Evolutionary conservation across 2,113 vertebrate species (phyloP), one percentile per base, ranked within the genome.

Genomic region (Oxygymnocypris stewartii): DNA sequence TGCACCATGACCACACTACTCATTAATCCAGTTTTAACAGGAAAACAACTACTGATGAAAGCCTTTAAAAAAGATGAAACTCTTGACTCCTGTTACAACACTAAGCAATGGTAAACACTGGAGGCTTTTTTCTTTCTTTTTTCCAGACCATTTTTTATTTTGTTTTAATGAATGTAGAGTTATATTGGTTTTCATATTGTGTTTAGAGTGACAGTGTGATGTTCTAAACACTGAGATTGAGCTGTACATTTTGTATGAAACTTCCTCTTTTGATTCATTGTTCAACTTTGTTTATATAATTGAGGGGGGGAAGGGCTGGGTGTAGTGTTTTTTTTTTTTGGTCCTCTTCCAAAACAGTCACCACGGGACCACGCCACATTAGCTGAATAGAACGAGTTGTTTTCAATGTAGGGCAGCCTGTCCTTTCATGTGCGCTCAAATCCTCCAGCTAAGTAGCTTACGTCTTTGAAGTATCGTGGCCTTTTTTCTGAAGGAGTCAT

Each of bases 71-170:
- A 69, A 90, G 47, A 83, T 54, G 85, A 86, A 90, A 90, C 82
- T 85, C 87, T 90, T 91, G 83, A 82, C 91, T 93, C 86, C 91
- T 92, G 92, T 93, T 93, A 91, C 90, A 91, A 91, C 93, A 94
- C 93, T 93, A 94, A 91, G 89, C 84, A 91, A 92, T 91, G 91
- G 88, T 94, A 90, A 94, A 95, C 95, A 96, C 95, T 96, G 95
- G 95, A 95, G 91, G 92, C 90, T 87, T 93, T 86, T 89, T 89
- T 85, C 76, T 90, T 92, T 6, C 0, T 18, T 59, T 59, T 59
- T 49, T 13, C 1, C 85, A 91, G 82, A 90, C 84, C 47, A 77
- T 74, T 91, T 87, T 85, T 88, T 79, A 85, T 89, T 90, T 86
- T 89, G 87, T 93, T 92, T 92, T 92, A 84, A 90, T 86, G 85